A percentile compares a stretch with the other conserved stretches of the same genome.
Evolutionary conservation across 2,797 vertebrate species (phyloP).

Genomic region (Alfaro cultratus): DNA sequence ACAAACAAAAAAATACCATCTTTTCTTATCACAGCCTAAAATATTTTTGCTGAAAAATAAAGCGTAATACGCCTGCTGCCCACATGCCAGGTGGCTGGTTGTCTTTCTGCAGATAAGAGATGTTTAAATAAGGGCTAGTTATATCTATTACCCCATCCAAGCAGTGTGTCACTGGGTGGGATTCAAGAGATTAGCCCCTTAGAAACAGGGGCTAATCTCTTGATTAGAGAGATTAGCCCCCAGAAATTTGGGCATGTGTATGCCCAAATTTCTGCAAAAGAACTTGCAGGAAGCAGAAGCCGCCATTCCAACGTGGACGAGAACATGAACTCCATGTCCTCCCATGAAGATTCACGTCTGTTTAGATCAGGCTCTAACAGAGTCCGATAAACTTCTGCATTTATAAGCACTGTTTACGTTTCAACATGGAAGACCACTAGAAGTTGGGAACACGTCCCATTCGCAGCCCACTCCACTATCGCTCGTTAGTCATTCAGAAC

Average conservation of each 20-base stretch:
- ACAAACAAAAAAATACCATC: background rate
- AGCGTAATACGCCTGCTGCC: background rate
- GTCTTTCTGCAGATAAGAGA: constrained; percentile 32
- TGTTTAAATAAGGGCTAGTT: constrained; percentile 36
- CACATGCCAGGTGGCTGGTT: constrained; percentile 41
- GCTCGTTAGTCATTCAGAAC: background rate
- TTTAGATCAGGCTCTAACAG: constrained; percentile 5
- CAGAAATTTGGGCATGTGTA: no score
- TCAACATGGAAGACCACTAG: background rate
- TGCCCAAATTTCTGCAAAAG: no score
- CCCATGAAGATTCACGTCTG: background rate
- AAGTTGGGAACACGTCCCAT: background rate
- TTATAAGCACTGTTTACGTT: constrained; percentile 13
- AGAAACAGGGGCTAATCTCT: no score
- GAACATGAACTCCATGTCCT: background rate
- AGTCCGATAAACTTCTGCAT: background rate
- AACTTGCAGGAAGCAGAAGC: constrained; percentile 1
- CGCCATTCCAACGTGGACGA: background rate
- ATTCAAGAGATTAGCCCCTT: constrained; percentile 6
- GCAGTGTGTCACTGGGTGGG: constrained; percentile 1
- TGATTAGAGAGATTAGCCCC: no score
- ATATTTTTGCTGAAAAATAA: background rate
- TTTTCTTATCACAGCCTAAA: background rate
- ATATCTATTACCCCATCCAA: constrained; percentile 27
- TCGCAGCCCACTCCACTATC: background rate